Percentiles rank a stretch among this genome's conserved stretches.
phyloP scores from a whole-genome alignment of 92 coral and sea anemone genomes.

The Palythoa heliodiscus region DNA sequence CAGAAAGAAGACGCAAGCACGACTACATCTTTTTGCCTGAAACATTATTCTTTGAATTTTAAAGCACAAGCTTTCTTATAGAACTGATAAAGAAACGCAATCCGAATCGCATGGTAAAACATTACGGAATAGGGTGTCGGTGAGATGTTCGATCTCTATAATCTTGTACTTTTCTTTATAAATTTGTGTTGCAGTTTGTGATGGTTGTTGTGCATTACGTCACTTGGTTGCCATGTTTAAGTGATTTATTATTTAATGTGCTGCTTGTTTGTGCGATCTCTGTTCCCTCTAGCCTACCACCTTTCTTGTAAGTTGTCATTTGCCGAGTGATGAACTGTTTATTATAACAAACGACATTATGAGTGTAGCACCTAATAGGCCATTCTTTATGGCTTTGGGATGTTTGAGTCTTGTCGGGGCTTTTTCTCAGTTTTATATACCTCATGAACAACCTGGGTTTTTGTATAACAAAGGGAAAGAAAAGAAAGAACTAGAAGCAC shows the following conservation, averaged over 20 bases:
- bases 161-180: too few species aligned
- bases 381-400: neutral
- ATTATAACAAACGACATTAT: neutral
- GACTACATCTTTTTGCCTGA: neutral
- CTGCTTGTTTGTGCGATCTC: too few species aligned
- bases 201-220: too few species aligned
- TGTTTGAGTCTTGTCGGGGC: neutral
- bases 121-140: neutral
- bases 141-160: too few species aligned
- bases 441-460: conserved; percentile 39
- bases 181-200: too few species aligned
- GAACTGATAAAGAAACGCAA: neutral
- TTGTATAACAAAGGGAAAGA: conserved; percentile 32
- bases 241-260: too few species aligned
- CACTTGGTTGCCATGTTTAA: too few species aligned
- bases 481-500: conserved; percentile 30
- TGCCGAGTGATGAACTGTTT: neutral
- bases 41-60: neutral
- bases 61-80: neutral
- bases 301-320: neutral
- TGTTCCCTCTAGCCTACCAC: too few species aligned
- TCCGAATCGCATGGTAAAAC: neutral
- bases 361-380: neutral
- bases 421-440: conserved; percentile 13
- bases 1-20: neutral